Evolutionary conservation across 2,797 vertebrate species (phyloP).

Genomic region (Coregonus sp.): DNA sequence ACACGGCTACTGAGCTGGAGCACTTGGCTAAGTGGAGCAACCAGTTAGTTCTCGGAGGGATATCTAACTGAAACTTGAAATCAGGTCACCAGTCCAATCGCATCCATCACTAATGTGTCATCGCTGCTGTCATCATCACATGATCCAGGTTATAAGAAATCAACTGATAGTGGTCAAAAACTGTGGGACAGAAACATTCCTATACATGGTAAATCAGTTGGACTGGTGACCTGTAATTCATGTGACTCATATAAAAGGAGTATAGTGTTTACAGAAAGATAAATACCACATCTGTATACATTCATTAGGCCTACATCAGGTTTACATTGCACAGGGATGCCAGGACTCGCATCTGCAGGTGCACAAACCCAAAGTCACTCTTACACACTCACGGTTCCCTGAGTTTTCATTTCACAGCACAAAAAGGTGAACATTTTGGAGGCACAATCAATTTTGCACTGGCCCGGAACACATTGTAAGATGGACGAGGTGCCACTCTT

Average conservation of each 20-base stretch:
- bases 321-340: neutral
- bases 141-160: neutral
- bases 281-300: neutral
- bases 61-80: neutral
- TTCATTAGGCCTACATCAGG: neutral
- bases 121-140: neutral
- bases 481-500: neutral
- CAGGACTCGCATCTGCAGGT: neutral
- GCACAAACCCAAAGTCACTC: neutral
- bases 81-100: neutral
- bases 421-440: neutral
- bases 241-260: neutral
- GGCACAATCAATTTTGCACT: neutral
- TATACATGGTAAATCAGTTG: too few species aligned
- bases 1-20: neutral
- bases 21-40: neutral
- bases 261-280: neutral
- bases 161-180: neutral
- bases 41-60: neutral
- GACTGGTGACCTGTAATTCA: too few species aligned
- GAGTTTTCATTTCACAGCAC: neutral
- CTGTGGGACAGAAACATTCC: neutral
- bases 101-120: constrained; percentile 1
- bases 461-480: neutral
- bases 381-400: neutral